Evolutionary conservation across 2,797 vertebrate species (phyloP).

Genomic region (Peromyscus nudipes): DNA sequence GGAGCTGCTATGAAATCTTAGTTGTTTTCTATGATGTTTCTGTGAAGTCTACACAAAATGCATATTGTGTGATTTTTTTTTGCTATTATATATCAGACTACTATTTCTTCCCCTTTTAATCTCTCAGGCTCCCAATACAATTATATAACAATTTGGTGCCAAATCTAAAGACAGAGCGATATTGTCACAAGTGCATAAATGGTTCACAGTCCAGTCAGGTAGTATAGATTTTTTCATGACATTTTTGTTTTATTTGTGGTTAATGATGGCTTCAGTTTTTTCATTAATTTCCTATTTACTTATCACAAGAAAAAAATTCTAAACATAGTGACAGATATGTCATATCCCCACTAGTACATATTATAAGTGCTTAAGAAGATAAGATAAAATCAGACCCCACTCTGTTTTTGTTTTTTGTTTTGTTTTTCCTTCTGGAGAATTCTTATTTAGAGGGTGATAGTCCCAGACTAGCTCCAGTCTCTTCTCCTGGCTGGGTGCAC

Average conservation of each 20-base stretch:
- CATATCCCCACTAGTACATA: neutral
- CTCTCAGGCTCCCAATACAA: neutral
- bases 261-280: constrained; percentile 29
- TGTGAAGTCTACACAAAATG: constrained; percentile 2
- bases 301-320: neutral
- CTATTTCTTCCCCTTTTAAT: neutral
- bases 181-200: neutral
- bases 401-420: neutral
- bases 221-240: neutral
- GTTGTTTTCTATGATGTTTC: neutral
- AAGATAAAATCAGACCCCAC: neutral
- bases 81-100: neutral
- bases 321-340: neutral
- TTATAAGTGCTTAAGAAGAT: neutral
- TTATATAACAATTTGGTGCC: neutral
- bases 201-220: neutral
- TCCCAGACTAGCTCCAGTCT: neutral
- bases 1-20: neutral
- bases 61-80: neutral
- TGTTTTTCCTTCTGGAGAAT: neutral
- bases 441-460: neutral
- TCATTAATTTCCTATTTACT: constrained; percentile 8
- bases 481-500: neutral
- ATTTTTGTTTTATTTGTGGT: neutral
- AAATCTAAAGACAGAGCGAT: neutral